Conservation (phyloP, 1,140 invertebrate genomes). For the Semibalanus balanoides region DNA sequence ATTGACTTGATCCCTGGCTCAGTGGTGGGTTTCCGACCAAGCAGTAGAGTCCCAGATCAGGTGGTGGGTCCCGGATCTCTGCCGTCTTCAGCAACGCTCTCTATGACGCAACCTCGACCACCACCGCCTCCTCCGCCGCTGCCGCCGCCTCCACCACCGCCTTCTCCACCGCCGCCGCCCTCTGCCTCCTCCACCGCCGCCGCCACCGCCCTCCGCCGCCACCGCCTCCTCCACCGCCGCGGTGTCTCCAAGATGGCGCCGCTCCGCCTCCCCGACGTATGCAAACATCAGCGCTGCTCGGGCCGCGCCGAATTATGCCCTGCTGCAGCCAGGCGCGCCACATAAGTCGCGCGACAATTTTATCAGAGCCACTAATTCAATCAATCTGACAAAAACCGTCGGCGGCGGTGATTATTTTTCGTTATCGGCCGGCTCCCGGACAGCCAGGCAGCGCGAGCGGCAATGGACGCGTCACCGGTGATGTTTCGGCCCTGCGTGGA, state of each 20-base stretch:
- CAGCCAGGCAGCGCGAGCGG: neutral
- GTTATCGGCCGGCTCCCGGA: neutral
- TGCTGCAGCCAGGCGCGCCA: neutral
- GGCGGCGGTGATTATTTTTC: neutral
- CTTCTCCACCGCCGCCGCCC: too few species aligned
- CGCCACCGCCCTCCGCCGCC: too few species aligned
- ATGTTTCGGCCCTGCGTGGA: neutral
- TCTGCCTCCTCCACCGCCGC: too few species aligned
- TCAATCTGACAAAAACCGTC: neutral
- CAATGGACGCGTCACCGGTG: neutral
- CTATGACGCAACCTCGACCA: too few species aligned
- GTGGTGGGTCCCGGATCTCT: too few species aligned
- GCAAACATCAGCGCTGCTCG: neutral
- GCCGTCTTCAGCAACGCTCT: too few species aligned
- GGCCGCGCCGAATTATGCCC: neutral
- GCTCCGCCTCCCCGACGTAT: neutral
- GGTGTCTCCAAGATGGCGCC: neutral
- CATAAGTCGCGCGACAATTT: slow-evolving; percentile 1
- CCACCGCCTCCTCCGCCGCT: too few species aligned
- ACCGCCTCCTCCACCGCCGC: too few species aligned
- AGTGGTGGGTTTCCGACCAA: too few species aligned
- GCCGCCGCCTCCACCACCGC: too few species aligned
- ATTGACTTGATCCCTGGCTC: too few species aligned
- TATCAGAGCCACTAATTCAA: slow-evolving; percentile 2
- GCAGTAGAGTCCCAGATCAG: too few species aligned